Conservation (phyloP, 2,797 vertebrate genomes). For the Myotis findleyi region DNA sequence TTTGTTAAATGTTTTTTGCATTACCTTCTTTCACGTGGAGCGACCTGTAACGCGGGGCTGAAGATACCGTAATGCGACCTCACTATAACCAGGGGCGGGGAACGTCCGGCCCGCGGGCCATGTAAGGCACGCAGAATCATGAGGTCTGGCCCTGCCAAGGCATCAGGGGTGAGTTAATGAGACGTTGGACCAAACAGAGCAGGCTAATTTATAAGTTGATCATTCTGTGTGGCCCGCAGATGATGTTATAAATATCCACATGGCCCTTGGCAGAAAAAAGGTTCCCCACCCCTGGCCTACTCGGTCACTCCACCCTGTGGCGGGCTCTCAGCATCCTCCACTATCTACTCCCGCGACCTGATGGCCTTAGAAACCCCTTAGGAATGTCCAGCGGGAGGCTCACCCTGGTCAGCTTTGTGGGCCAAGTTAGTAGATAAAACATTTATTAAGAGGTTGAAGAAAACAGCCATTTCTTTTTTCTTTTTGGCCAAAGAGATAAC, state of each 20-base stretch:
- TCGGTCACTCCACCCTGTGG: accelerated
- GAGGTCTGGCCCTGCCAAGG: too few relatives aligned
- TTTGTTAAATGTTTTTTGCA: background rate
- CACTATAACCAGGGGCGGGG: too few relatives aligned
- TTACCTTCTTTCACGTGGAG: background rate
- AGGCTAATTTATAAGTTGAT: too few relatives aligned
- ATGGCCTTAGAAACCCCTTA: background rate
- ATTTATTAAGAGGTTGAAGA: background rate
- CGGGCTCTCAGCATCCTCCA: accelerated
- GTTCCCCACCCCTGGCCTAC: too few relatives aligned
- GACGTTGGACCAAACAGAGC: too few relatives aligned
- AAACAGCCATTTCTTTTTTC: background rate
- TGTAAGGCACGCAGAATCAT: too few relatives aligned
- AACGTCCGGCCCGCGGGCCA: too few relatives aligned
- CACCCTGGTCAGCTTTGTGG: background rate
- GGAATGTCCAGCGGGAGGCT: background rate
- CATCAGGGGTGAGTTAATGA: too few relatives aligned
- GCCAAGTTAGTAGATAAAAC: background rate
- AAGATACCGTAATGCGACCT: accelerated
- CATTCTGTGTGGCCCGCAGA: too few relatives aligned
- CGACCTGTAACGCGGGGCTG: background rate
- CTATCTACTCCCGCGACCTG: background rate
- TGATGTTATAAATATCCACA: too few relatives aligned
- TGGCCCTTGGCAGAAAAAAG: too few relatives aligned
- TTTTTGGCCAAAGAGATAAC: background rate